phyloP scores from a whole-genome alignment of 2,113 vertebrate species.

The Quiscalus mexicanus region DNA sequence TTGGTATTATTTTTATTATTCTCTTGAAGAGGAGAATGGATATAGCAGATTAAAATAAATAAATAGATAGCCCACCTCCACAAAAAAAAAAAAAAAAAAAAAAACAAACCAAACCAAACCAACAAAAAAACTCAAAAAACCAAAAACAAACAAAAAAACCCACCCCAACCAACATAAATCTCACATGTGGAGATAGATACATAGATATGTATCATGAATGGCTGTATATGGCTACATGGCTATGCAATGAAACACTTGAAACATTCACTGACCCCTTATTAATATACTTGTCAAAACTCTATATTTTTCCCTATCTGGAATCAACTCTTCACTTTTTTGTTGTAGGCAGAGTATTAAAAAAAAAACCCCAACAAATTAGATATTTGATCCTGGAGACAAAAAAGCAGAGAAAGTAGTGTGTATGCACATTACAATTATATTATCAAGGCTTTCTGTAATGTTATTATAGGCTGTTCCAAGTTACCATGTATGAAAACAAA shows the following conservation, averaged over 20 bases:
- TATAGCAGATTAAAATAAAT: not conserved
- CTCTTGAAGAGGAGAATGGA: not conserved
- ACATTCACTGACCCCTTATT: not conserved
- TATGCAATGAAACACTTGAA: not conserved
- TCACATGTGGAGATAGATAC: not conserved
- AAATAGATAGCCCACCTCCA: not conserved
- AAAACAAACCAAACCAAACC: not conserved
- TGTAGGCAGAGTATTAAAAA: not conserved
- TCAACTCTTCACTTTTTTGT: not conserved
- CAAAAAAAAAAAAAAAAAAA: not conserved
- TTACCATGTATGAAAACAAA: constrained; percentile 73
- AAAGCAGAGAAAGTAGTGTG: constrained; percentile 17
- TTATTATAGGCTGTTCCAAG: constrained; percentile 66
- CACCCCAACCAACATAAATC: not conserved
- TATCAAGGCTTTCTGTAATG: constrained; percentile 69
- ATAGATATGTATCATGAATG: not conserved
- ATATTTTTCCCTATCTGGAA: not conserved
- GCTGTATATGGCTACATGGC: not conserved
- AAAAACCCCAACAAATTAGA: not conserved
- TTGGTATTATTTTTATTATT: not conserved
- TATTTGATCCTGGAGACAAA: not conserved
- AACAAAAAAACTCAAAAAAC: not conserved
- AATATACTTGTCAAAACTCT: not conserved
- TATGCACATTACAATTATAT: constrained; percentile 31
- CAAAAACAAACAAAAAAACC: too few relatives aligned